Percentiles rank a stretch among this genome's conserved stretches.
Conservation (phyloP, 2,113 vertebrate species). For the Rhegmatorhina hoffmannsi region DNA sequence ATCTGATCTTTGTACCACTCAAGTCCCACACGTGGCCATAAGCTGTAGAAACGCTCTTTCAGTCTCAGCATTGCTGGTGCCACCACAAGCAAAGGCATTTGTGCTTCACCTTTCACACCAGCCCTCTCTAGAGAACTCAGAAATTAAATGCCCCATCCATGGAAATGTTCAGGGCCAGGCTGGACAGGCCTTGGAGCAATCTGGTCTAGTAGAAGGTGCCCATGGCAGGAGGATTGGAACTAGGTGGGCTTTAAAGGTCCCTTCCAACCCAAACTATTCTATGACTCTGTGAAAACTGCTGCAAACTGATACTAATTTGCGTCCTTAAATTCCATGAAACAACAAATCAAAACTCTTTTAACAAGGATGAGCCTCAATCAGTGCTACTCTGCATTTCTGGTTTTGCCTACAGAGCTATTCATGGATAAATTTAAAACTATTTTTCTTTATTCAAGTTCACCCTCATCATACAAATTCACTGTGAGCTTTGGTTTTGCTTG, state of each 20-base stretch:
- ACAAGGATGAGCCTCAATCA: neutral
- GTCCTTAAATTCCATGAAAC: neutral
- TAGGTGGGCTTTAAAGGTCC: neutral
- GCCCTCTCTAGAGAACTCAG: neutral
- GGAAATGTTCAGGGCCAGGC: neutral
- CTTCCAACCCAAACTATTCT: neutral
- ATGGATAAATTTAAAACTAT: neutral
- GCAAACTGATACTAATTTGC: neutral
- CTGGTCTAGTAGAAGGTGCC: neutral
- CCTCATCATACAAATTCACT: neutral
- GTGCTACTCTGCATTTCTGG: neutral
- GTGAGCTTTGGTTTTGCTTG: neutral
- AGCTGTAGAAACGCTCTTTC: neutral
- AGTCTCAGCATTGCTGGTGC: neutral
- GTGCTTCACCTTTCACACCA: neutral
- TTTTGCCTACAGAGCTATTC: neutral
- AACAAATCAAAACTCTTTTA: neutral
- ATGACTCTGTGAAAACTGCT: neutral
- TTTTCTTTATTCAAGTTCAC: neutral
- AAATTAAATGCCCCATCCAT: neutral
- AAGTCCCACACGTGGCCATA: accelerated
- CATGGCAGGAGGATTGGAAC: neutral
- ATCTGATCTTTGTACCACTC: neutral
- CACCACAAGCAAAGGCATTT: neutral
- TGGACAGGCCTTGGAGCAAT: neutral